Percentiles rank a stretch among this genome's conserved stretches.
Conservation (phyloP, 2,888 invertebrate genomes). For the Nesidiocoris tenuis region DNA sequence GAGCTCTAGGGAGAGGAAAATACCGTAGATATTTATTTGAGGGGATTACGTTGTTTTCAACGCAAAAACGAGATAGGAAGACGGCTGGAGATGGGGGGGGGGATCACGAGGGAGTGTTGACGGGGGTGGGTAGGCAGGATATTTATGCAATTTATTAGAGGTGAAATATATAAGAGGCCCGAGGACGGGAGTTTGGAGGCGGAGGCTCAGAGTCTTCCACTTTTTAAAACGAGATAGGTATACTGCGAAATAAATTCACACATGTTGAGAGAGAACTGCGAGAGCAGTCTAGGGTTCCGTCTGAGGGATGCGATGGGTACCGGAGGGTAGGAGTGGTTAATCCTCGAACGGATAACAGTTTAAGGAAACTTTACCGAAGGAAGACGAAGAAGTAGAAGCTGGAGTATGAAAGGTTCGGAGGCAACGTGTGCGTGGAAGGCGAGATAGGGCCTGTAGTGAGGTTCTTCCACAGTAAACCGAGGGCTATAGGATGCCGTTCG, state of each 20-base stretch:
- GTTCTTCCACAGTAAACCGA: not conserved
- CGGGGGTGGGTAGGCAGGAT: not conserved
- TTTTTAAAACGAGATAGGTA: not conserved
- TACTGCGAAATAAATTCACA: not conserved
- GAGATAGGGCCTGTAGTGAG: not conserved
- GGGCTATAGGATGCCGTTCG: not conserved
- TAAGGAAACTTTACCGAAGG: constrained; percentile 1
- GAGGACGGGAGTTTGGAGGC: not conserved
- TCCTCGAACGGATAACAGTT: not conserved
- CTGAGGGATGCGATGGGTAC: not conserved
- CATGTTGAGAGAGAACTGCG: not conserved
- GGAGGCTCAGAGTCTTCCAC: not conserved
- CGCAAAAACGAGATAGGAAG: not conserved
- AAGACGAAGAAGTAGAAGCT: constrained; percentile 1
- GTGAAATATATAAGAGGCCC: not conserved
- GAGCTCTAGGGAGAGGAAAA: constrained; percentile 7
- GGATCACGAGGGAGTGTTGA: not conserved
- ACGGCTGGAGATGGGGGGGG: not conserved
- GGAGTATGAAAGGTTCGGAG: constrained; percentile 3
- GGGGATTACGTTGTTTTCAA: not conserved
- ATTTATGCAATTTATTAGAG: not conserved
- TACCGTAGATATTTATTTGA: not conserved
- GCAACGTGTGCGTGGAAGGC: not conserved
- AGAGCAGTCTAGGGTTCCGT: not conserved
- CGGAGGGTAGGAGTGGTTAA: not conserved